phyloP scores from a whole-genome alignment of 1,140 invertebrate species.

The Papilio aristodemus region DNA sequence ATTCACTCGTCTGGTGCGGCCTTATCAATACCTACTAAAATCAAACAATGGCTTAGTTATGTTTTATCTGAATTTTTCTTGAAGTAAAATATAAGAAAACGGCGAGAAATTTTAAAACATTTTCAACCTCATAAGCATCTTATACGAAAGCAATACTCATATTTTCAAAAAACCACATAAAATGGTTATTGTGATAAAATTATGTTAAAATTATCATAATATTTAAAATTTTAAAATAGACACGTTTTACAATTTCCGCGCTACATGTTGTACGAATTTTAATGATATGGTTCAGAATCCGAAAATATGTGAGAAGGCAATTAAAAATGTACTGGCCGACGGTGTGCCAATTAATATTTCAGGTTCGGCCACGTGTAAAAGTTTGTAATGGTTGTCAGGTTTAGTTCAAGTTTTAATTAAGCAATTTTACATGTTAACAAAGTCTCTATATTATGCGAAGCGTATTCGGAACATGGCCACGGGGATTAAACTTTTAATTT shows the following conservation, averaged over 20 bases:
- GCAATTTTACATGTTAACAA: constrained; percentile 7
- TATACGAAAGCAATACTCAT: too few relatives aligned
- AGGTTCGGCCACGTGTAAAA: constrained; percentile 6
- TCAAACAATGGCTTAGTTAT: constrained; percentile 2
- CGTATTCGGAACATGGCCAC: background rate
- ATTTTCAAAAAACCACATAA: too few relatives aligned
- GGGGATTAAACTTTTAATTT: constrained; percentile 15
- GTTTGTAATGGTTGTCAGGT: constrained; percentile 8
- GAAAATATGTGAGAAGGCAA: background rate
- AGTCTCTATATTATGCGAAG: background rate
- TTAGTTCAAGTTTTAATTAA: background rate
- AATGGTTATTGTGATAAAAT: too few relatives aligned
- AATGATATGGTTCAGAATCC: background rate
- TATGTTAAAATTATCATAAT: too few relatives aligned
- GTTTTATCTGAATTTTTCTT: background rate
- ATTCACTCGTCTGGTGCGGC: constrained; percentile 1
- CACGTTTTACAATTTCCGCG: background rate
- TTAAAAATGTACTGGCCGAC: background rate
- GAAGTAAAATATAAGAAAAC: too few relatives aligned
- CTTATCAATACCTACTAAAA: constrained; percentile 17
- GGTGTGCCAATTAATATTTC: constrained; percentile 2
- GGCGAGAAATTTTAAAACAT: too few relatives aligned
- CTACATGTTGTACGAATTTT: background rate
- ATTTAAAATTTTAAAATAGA: background rate
- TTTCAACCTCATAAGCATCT: too few relatives aligned